Base-by-base conservation (phyloP, 2,797 vertebrate species). In the Tapera naevia region DNA sequence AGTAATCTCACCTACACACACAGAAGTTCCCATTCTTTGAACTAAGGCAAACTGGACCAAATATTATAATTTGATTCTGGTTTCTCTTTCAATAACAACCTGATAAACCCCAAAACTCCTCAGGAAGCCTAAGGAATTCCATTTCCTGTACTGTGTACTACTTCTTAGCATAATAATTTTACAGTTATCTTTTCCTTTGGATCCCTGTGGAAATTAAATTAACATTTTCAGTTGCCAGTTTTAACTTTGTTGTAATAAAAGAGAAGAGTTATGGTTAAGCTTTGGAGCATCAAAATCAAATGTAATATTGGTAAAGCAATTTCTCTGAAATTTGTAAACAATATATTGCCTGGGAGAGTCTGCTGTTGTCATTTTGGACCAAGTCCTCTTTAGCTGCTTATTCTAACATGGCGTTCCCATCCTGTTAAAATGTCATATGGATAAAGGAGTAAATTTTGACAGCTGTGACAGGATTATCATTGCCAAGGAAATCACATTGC, bases 341-440 rank as follows among this genome's bases (percentile, higher is more conserved):
- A 74, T 93, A 92, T 91, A 94, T 86, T 93, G 96, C 87, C 85
- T 57, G 86, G 81, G 88, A 95, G 74, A 96, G 91, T 89, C 90
- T 96, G 94, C 91, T 92, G 96, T 73, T 97, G 80, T 86, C 79
- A 95, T 97, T 97, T 93, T 97, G 96, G 96, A 95, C 50, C 0
- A 11, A 96, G 82, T 96, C 75, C 88, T 95, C 98, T 96, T 79
- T 91, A 95, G 96, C 93, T 97, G 91, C 95, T 97, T 96, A 96
- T 96, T 94, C 95, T 96, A 97, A 98, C 70, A 88, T 92, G 94
- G 93, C 17, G 64, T 75, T 97, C 96, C 74, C 96, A 95, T 96
- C 81, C 96, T 97, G 94, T 96, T 98, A 97, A 97, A 98, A 97
- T 97, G 97, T 98, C 97, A 97, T 96, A 96, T 95, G 97, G 96